Base-by-base conservation (phyloP, 2,113 vertebrate species). In the Gnathonemus longibarbis region DNA sequence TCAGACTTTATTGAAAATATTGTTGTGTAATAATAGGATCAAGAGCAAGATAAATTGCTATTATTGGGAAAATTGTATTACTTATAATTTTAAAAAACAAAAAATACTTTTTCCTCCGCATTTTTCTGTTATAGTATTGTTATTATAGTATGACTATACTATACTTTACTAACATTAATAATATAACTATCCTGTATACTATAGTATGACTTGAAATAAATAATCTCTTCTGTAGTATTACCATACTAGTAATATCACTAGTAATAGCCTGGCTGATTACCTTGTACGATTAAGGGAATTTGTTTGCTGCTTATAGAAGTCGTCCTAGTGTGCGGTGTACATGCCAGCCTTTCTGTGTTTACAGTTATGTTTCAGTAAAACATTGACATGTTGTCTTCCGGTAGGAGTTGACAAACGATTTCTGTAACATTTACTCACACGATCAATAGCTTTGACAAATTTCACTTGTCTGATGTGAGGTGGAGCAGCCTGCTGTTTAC, bases 391-490 rank as follows among this genome's bases (percentile, higher is more conserved):
- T 91, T 95, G 94, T 95, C 94, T 94, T 95, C 94, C 92, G 94
- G 93, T 96, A 96, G 97, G 96, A 96, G 93, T 95, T 96, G 96
- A 98, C 96, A 97, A 98, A 97, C 97, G 96, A 97, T 95, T 97
- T 96, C 93, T 97, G 96, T 97, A 97, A 98, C 97, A 97, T 97
- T 97, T 96, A 96, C 96, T 97, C 98, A 97, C 96, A 95, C 97
- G 97, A 98, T 98, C 97, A 94, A 97, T 98, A 97, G 94, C 95
- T 94, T 96, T 97, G 97, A 97, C 95, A 97, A 98, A 98, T 97
- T 97, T 96, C 96, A 94, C 95, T 97, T 97, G 96, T 96, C 97
- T 96, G 94, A 95, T 97, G 96, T 98, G 97, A 97, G 98, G 95
- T 95, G 93, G 95, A 91, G 95, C 94, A 95, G 87, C 92, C 92